A percentile compares a stretch with the other conserved stretches of the same genome.
phyloP scores from a whole-genome alignment of 1,140 invertebrate species.

The Calephelis virginiensis region DNA sequence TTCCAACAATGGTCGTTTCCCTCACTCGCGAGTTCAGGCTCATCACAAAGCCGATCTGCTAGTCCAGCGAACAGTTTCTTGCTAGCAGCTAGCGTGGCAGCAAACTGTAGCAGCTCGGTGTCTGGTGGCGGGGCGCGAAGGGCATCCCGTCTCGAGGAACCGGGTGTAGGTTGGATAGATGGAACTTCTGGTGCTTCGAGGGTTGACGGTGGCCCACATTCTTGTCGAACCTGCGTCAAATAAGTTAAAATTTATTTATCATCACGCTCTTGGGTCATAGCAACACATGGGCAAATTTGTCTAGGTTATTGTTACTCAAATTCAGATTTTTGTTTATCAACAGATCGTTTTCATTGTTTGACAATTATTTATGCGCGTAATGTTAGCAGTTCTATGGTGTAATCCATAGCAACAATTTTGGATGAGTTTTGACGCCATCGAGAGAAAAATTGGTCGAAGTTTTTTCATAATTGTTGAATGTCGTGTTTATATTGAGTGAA shows the following conservation, averaged over 20 bases:
- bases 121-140: conserved; percentile 70
- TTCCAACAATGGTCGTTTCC: conserved; percentile 86
- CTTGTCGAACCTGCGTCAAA: conserved; percentile 74
- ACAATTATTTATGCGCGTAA: no score
- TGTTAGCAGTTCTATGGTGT: no score
- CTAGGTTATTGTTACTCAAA: no score
- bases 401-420: no score
- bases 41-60: conserved; percentile 83
- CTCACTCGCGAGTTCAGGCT: conserved; percentile 79
- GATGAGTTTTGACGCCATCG: no score
- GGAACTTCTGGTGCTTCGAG: conserved; percentile 42
- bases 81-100: conserved; percentile 82
- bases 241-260: not conserved
- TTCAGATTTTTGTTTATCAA: no score
- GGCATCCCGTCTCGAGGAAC: conserved; percentile 45
- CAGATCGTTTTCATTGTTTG: no score
- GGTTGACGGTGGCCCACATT: conserved; percentile 75
- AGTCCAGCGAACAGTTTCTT: conserved; percentile 84
- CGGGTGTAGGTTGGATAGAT: conserved; percentile 40
- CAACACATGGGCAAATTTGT: no score
- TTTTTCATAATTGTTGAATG: no score
- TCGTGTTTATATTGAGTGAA: no score
- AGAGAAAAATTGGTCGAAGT: no score
- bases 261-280: no score
- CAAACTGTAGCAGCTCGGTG: conserved; percentile 81